Evolutionary conservation across 2,113 vertebrate genomes (phyloP).

Genomic region (Serinus canaria): DNA sequence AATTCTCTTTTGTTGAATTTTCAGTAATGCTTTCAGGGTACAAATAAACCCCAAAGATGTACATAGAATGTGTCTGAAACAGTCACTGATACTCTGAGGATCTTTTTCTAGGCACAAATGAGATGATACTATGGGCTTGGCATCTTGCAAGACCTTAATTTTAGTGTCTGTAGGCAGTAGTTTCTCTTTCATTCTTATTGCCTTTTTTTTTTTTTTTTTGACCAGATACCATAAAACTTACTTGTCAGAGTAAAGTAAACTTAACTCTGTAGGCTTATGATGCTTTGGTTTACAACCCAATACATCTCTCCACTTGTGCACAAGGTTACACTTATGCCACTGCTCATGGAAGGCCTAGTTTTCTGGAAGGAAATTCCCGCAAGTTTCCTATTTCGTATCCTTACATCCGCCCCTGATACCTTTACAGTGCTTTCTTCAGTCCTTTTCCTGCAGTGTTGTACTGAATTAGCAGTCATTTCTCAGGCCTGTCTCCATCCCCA

Average conservation of each 20-base stretch:
- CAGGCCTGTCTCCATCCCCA: background rate
- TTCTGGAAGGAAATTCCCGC: background rate
- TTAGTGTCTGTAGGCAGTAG: background rate
- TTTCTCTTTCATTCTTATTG: background rate
- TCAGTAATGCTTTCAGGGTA: background rate
- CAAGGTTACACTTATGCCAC: background rate
- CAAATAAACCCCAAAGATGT: background rate
- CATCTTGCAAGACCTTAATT: background rate
- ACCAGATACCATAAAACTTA: background rate
- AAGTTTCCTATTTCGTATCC: background rate
- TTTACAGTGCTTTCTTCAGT: background rate
- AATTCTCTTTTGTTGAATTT: background rate
- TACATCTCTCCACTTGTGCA: background rate
- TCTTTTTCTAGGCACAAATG: background rate
- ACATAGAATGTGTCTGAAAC: background rate
- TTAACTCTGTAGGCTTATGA: background rate
- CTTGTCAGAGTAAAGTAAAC: background rate
- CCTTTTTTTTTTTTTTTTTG: background rate
- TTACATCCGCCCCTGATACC: background rate
- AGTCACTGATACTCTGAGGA: background rate
- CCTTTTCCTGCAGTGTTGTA: background rate
- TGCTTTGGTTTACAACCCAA: background rate
- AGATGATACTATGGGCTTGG: background rate
- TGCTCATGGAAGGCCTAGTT: background rate
- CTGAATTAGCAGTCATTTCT: background rate